Conservation (phyloP, 2,888 invertebrate species). For the Tachystola acroxantha region DNA sequence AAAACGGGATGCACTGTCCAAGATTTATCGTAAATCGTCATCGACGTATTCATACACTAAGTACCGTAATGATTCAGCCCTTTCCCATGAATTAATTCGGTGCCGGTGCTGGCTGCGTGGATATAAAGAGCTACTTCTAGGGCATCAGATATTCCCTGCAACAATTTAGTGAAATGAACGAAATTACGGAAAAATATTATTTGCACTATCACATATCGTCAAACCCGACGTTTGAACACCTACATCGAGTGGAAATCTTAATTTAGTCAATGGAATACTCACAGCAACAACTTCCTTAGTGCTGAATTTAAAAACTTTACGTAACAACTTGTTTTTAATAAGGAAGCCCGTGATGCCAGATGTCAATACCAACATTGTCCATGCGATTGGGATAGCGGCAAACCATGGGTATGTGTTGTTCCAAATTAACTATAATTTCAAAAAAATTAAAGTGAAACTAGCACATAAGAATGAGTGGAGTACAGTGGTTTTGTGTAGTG, state of each 20-base stretch:
- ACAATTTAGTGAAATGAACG: too few relatives aligned
- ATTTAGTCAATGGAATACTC: too few relatives aligned
- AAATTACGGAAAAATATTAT: not conserved
- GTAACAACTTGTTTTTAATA: slow-evolving; percentile 23
- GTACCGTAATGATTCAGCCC: slow-evolving; percentile 62
- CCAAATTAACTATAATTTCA: slow-evolving; percentile 50
- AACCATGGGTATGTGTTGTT: slow-evolving; percentile 53
- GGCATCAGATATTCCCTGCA: slow-evolving; percentile 49
- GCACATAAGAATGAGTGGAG: too few relatives aligned
- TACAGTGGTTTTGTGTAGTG: too few relatives aligned
- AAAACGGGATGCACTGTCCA: too few relatives aligned
- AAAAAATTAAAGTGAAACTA: too few relatives aligned
- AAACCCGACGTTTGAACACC: too few relatives aligned
- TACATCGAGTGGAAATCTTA: too few relatives aligned
- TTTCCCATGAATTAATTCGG: slow-evolving; percentile 63
- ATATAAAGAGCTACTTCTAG: slow-evolving; percentile 56
- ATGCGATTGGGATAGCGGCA: slow-evolving; percentile 45
- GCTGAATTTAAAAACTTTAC: slow-evolving; percentile 38
- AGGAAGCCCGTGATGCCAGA: slow-evolving; percentile 29
- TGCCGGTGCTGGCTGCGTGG: slow-evolving; percentile 55
- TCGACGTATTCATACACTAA: too few relatives aligned
- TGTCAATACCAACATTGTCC: slow-evolving; percentile 35
- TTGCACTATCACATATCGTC: not conserved
- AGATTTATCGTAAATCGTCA: too few relatives aligned
- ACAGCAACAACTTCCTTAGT: slow-evolving; percentile 44